Conservation (phyloP, 2,888 invertebrate species). For the Carcina quercana region DNA sequence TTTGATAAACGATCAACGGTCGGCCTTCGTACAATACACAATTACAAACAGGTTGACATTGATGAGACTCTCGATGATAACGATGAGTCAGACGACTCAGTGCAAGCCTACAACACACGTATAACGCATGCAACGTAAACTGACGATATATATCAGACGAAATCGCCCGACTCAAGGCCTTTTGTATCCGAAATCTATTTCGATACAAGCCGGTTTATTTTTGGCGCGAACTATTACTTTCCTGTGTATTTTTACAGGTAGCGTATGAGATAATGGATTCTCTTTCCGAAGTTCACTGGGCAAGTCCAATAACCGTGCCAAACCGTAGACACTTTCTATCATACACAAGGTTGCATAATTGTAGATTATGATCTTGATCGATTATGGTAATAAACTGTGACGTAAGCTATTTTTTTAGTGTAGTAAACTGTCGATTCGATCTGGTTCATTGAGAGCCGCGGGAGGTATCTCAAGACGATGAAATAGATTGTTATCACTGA, state of each 20-base stretch:
- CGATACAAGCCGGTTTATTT: conserved; percentile 23
- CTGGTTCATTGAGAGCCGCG: conserved; percentile 36
- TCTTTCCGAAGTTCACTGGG: conserved; percentile 17
- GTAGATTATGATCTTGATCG: conserved; percentile 59
- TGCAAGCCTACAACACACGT: conserved; percentile 4
- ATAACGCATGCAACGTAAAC: not conserved
- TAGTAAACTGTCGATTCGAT: conserved; percentile 45
- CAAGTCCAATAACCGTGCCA: conserved; percentile 10
- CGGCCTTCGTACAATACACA: conserved; percentile 18
- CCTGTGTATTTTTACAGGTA: conserved; percentile 14
- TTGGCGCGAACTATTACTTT: conserved; percentile 7
- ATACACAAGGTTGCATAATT: conserved; percentile 42
- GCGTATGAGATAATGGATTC: not conserved
- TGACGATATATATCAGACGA: conserved; percentile 2
- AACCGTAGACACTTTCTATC: conserved; percentile 36
- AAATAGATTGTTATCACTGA: conserved; percentile 40
- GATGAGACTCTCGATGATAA: conserved; percentile 27
- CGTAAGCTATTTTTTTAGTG: conserved; percentile 45
- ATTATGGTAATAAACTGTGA: conserved; percentile 62
- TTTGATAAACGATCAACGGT: too few species aligned
- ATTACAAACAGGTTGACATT: conserved; percentile 39
- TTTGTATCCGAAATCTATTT: conserved; percentile 13
- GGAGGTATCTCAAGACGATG: conserved; percentile 33
- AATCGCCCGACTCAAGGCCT: conserved; percentile 8
- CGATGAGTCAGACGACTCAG: conserved; percentile 24